Percentiles rank a stretch among this genome's conserved stretches.
phyloP scores from a whole-genome alignment of 2,888 invertebrate genomes.

The Timema cristinae region DNA sequence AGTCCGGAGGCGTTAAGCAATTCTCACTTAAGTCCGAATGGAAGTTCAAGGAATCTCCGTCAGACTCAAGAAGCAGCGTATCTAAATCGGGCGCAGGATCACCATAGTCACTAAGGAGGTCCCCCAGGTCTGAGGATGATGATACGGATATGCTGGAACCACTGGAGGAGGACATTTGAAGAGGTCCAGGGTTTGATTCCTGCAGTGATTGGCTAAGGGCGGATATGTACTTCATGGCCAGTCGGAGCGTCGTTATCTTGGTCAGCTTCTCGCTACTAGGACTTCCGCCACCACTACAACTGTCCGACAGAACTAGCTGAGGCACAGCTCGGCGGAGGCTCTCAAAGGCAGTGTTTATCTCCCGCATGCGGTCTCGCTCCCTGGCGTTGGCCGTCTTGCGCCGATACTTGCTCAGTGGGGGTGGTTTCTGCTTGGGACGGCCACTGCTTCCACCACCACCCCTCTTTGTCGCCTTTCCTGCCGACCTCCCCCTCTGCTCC shows the following conservation, averaged over 20 bases:
- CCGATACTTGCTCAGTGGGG: slow-evolving; percentile 80
- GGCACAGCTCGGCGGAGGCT: slow-evolving; percentile 74
- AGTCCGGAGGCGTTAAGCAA: slow-evolving; percentile 27
- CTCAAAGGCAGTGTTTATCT: slow-evolving; percentile 87
- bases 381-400: slow-evolving; percentile 87
- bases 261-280: slow-evolving; percentile 70
- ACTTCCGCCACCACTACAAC: slow-evolving; percentile 22
- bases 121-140: slow-evolving; percentile 39
- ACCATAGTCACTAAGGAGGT: slow-evolving; percentile 33
- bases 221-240: slow-evolving; percentile 84
- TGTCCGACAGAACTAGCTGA: slow-evolving; percentile 33
- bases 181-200: slow-evolving; percentile 6
- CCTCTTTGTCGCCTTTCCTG: slow-evolving; percentile 36
- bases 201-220: slow-evolving; percentile 64
- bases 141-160: slow-evolving; percentile 33
- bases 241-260: slow-evolving; percentile 80
- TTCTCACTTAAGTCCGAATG: slow-evolving; percentile 36
- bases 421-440: slow-evolving; percentile 50
- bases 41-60: slow-evolving; percentile 52
- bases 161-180: slow-evolving; percentile 40
- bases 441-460: slow-evolving; percentile 24
- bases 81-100: slow-evolving; percentile 32
- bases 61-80: slow-evolving; percentile 52
- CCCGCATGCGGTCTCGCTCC: slow-evolving; percentile 81
- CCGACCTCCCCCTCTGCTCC: slow-evolving; percentile 48